Percentiles rank a stretch among this genome's conserved stretches.
These are phyloP conservation scores for Zoanthus sansibaricus DNA, from an alignment of 92 coral and sea anemone genomes.

Conservation along the genomic window DNA sequence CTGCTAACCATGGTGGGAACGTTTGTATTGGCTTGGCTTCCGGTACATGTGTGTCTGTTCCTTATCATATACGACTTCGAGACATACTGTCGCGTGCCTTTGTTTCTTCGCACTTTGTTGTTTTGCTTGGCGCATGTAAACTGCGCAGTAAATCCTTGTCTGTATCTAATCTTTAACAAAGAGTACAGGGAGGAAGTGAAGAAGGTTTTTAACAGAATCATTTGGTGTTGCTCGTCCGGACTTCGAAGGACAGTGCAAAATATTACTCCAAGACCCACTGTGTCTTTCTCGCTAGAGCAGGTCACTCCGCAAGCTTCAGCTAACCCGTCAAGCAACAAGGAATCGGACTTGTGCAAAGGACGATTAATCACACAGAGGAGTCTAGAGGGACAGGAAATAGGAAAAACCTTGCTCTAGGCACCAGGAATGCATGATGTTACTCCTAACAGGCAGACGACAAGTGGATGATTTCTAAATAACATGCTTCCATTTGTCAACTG, in stretches of 20 bases:
- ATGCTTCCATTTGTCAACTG: no score
- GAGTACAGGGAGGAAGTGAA: constrained; percentile 17
- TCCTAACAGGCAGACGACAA: no score
- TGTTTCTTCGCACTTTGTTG: constrained; percentile 25
- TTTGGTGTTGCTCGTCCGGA: constrained; percentile 24
- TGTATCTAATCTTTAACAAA: constrained; percentile 28
- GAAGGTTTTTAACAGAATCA: not conserved
- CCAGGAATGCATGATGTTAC: no score
- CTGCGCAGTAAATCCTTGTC: constrained; percentile 31
- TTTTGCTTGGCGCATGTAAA: constrained; percentile 15
- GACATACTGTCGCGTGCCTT: constrained; percentile 12
- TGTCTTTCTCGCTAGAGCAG: not conserved
- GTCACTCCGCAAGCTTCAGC: not conserved
- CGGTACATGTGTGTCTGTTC: constrained; percentile 1
- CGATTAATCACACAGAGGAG: not conserved
- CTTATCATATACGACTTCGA: not conserved
- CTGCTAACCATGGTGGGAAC: constrained; percentile 27
- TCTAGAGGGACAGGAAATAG: not conserved
- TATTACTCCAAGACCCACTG: not conserved
- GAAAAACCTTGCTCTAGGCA: no score
- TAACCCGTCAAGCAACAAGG: not conserved
- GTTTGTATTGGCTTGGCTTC: constrained; percentile 35
- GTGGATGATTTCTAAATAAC: no score
- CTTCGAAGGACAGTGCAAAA: not conserved
- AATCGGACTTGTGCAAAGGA: not conserved